Base-by-base conservation (phyloP, 2,113 vertebrate genomes). In the Marcusenius ussheri region DNA sequence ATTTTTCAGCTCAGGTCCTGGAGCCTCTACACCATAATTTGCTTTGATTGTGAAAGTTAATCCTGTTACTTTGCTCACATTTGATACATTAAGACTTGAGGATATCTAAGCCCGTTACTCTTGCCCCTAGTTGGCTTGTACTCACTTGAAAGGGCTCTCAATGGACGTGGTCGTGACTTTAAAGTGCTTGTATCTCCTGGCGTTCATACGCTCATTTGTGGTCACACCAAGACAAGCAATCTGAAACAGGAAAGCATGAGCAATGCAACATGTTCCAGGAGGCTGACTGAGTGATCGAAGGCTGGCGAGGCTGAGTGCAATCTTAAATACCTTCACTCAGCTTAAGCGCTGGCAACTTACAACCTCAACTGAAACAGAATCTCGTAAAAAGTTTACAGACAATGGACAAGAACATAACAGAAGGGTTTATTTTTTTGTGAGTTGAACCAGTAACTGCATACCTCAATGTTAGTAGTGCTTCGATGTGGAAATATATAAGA, bases 121-220 rank as follows among this genome's bases (percentile, higher is more conserved):
- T n/a, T 45, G 4, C 6, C 45, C 35, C 6, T 9, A 51, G 27
- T 35, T 19, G 27, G 31, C 45, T 27, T 5, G 83, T 90, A 95
- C 97, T 94, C 95, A 99, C 98, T 99, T 99, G 96, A 99, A 99
- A 87, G 98, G 98, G 92, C 98, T 99, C 96, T 99, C 98, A 92
- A 99, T 99, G 94, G 98, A 99, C 1, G 98, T 99, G 90, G 98
- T 98, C 66, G 98, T 99, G 92, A 99, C 98, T 97, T 99, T 99
- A 97, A 99, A 99, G 97, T 99, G 98, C 97, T 99, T 99, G 92
- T 99, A 99, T 94, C 98, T 96, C 93, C 98, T 97, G 77, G 98
- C 98, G 91, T 99, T 99, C 98, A 99, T 99, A 93, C 98, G 97
- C 95, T 99, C 98, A 90, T 99, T 99, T 95, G 98, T 99, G 46